phyloP scores from a whole-genome alignment of 2,888 invertebrate species.

The Xestobium rufovillosum region DNA sequence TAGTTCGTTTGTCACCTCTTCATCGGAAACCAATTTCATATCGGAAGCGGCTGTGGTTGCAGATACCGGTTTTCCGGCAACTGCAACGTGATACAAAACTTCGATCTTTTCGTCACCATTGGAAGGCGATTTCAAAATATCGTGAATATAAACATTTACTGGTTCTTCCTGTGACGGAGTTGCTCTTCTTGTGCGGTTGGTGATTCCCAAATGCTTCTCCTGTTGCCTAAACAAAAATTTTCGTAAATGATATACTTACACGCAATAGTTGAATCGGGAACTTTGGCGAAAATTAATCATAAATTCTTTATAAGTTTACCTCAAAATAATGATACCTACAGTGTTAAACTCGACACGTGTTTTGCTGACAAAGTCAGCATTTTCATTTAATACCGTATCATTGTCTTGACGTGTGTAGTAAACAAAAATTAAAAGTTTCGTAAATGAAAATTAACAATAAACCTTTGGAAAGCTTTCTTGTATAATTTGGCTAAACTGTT shows the following conservation, averaged over 20 bases:
- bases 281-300: too few species aligned
- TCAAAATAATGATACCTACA: too few species aligned
- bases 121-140: conserved; percentile 50
- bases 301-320: too few species aligned
- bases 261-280: too few species aligned
- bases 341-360: too few species aligned
- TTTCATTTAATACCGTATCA: too few species aligned
- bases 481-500: conserved; percentile 69
- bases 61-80: conserved; percentile 71
- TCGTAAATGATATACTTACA: conserved; percentile 3
- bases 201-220: conserved; percentile 70
- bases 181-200: conserved; percentile 32
- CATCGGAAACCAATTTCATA: conserved; percentile 71
- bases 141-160: conserved; percentile 61
- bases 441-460: too few species aligned
- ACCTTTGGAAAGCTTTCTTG: conserved; percentile 74
- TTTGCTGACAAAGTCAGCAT: too few species aligned
- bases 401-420: too few species aligned
- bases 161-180: conserved; percentile 35
- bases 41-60: conserved; percentile 76
- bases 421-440: too few species aligned
- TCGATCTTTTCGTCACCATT: conserved; percentile 45
- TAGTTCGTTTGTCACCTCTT: conserved; percentile 65
- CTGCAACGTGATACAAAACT: conserved; percentile 73
- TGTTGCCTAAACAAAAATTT: conserved; percentile 56